Conservation (phyloP, 2,888 invertebrate species). For the Zaprionus lineosus region DNA sequence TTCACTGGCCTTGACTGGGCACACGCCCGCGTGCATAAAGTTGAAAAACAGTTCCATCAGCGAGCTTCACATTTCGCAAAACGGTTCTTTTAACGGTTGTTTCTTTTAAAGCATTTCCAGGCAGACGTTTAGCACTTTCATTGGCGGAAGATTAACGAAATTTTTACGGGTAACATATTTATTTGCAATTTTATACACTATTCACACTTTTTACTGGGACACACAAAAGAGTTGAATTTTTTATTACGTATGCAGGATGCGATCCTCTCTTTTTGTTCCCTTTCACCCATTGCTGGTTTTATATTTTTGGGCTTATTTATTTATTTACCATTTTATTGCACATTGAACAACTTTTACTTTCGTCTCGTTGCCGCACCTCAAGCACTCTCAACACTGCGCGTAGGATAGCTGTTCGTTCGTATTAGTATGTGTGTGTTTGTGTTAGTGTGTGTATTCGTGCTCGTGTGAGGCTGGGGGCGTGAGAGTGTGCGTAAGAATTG, state of each 20-base stretch:
- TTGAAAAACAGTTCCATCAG: no score
- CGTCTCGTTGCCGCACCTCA: slow-evolving; percentile 60
- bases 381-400: slow-evolving; percentile 24
- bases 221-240: slow-evolving; percentile 39
- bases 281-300: slow-evolving; percentile 16
- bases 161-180: no score
- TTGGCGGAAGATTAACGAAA: no score
- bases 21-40: slow-evolving; percentile 28
- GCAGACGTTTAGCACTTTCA: no score
- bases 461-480: neutral
- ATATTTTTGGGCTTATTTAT: slow-evolving; percentile 56
- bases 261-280: neutral
- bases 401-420: no score
- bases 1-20: slow-evolving; percentile 33
- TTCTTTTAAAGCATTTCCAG: slow-evolving; percentile 17
- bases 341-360: slow-evolving; percentile 65
- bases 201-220: slow-evolving; percentile 30
- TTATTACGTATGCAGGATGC: slow-evolving; percentile 7
- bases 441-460: slow-evolving; percentile 6
- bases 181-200: no score
- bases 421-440: slow-evolving; percentile 8
- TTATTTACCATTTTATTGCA: slow-evolving; percentile 55
- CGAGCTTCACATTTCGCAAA: no score
- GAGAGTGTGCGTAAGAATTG: slow-evolving; percentile 22
- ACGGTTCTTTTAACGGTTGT: slow-evolving; percentile 5